Evolutionary conservation across 2,797 vertebrate species (phyloP), one percentile per base, ranked within the genome.

Genomic region (Neostethus bicornis): DNA sequence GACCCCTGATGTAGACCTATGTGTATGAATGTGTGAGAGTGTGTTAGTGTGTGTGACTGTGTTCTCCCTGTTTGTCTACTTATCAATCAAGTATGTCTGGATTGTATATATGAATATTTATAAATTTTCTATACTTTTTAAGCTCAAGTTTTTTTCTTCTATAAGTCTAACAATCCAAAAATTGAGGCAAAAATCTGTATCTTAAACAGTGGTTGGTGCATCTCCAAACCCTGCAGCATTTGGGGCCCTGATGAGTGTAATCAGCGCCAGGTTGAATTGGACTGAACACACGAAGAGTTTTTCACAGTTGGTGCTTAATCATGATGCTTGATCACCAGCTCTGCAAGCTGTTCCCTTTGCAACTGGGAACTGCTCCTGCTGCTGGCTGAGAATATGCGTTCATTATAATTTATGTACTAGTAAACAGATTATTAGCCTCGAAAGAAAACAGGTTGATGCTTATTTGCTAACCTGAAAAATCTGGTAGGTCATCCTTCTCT

Each of bases 271-370:
- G 66, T 79, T 80, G 79, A 85, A 91, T 84, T 86, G 81, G 78
- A 81, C 66, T 70, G 70, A 88, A 79, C 75, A 79, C 80, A 80
- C 63, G 10, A 75, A 81, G 73, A 76, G 71, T 80, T 88, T 86
- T 75, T 88, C 84, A 48, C 86, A 88, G 84, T 85, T 76, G 87
- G 86, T 81, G 84, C 71, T 85, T 90, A 89, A 90, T 90, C 86
- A 88, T 79, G 81, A 86, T 80, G 83, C 82, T 87, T 88, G 84
- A 90, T 90, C 86, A 86, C 82, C 74, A 53, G 69, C 85, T 84
- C 77, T 67, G 80, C 88, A 90, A 89, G 87, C 87, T 86, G 85
- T 86, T 87, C 80, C 67, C 79, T 57, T 67, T 63, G 65, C 68
- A 59, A 64, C 70, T 49, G 26, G 29, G 50, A 43, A 73, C n/a